Base-by-base conservation (phyloP, 23 tunicate genomes). In the Diplosoma virens region DNA sequence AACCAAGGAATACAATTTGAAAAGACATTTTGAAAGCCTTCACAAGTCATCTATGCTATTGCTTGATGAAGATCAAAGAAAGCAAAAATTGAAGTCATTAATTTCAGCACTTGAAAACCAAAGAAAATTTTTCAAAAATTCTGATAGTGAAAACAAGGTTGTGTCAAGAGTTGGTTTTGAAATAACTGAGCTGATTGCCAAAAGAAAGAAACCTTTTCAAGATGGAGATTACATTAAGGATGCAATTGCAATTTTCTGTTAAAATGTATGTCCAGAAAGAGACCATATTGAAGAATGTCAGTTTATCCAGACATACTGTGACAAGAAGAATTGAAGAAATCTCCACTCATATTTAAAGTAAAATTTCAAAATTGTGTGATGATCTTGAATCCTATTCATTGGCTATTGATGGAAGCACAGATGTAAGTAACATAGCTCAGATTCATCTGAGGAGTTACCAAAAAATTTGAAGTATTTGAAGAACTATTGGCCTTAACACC, bases 151-250 rank as follows among this genome's bases (percentile, higher is more conserved):
- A 46, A 11, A 11, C 16, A 16, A 16, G 16, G 11, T 11, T 46
- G 16, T 46, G 11, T 11, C 52, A 11, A 46, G 16, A 46, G 16
- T 16, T 11, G 11, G 16, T 11, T 46, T 11, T 16, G 16, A 46
- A 16, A 11, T 58, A 23, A 9, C 25, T 7, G 24, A 58, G 24
- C 65, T 58, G 26, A 20, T 58, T 58, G 65, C 65, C n/a, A 20
- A 23, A 20, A 58, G 26, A n/a, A n/a, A 11, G 21, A 58, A 58
- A 58, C 65, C 65, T n/a, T 58, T n/a, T 58, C 26, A 20, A 23
- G 65, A 58, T 58, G 65, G 65, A n/a, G 65, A 58, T n/a, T n/a
- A n/a, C n/a, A 58, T 58, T 20, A 58, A 58, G 65, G 25, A 58
- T 20, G 65, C 65, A 23, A 58, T 9, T n/a, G 65, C 65, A 58